Base-by-base conservation (phyloP, 1,140 invertebrate genomes). In the Anoplolepis gracilipes region DNA sequence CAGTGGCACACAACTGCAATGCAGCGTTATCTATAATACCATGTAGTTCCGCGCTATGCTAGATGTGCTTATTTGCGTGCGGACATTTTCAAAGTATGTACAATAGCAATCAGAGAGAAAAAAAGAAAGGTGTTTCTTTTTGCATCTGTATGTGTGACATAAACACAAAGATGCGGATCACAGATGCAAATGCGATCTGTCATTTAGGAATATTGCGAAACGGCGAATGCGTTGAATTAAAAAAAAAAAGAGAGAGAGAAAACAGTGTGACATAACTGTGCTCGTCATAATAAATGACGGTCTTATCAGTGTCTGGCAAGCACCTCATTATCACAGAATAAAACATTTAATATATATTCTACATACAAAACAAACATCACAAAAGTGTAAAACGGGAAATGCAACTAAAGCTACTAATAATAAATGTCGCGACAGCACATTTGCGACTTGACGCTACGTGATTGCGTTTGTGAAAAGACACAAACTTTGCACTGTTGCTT, bases 21-120 rank as follows among this genome's bases (percentile, higher is more conserved):
- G 88, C 88, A 89, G 88, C 49, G 81, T 89, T 86, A 86, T 86
- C 87, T 88, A 89, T 89, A 89, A 89, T 89, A 89, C 69, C 69
- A 85, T 33, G 78, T 33, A 64, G 64, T 75, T 49, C 85, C 25
- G 67, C 85, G 69, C 30, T 81, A 87, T 86, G 61, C 64, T 76
- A 84, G 88, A 30, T 33, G 25, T 76, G 46, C 62, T 82, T 25
- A 62, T 57, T 70, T 57, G 30, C 55, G 1, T 72, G 39, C 28
- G 3, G 33, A 28, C 16, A 42, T 39, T 30, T 19, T 36, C 16
- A 30, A 59, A 59, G 22, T 81, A 25, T 42, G 7, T 62, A 36
- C n/a, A n/a, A n/a, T 1, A 49, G 25, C 2, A 8, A 42, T 3
- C 7, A 49, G 30, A n/a, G 7, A 22, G 28, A 75, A 25, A 69